Percentiles rank a stretch among this genome's conserved stretches.
Conservation (phyloP, 1,140 invertebrate genomes). For the Sitobion miscanthi region DNA sequence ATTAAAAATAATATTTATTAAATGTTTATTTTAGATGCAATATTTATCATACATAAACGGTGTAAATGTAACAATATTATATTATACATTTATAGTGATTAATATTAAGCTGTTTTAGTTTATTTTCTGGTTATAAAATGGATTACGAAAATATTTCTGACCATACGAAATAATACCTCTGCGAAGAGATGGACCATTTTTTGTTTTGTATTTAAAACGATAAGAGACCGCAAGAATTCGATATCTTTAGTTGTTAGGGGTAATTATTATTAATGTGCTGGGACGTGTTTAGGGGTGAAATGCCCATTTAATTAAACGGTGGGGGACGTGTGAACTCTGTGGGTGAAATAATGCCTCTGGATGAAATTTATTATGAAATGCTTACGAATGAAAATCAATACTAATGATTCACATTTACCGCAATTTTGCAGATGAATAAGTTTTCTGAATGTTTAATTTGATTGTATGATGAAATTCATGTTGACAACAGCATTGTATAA, state of each 20-base stretch:
- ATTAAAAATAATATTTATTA: background rate
- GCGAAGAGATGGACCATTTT: background rate
- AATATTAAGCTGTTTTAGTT: background rate
- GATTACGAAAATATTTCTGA: background rate
- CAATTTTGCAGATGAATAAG: constrained; percentile 31
- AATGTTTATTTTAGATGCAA: background rate
- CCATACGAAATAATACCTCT: background rate
- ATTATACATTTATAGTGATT: background rate
- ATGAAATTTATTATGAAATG: constrained; percentile 55
- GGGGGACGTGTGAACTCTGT: constrained; percentile 38
- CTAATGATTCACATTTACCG: constrained; percentile 43
- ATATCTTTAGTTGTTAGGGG: background rate
- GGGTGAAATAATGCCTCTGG: constrained; percentile 45
- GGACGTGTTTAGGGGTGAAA: constrained; percentile 45
- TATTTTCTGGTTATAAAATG: background rate
- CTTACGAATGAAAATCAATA: constrained; percentile 53
- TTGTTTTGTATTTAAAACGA: background rate
- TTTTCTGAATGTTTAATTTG: constrained; percentile 43
- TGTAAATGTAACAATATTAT: background rate
- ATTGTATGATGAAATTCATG: constrained; percentile 23
- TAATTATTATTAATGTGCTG: constrained; percentile 50
- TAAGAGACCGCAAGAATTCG: background rate
- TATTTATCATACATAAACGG: background rate
- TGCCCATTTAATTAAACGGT: constrained; percentile 49
- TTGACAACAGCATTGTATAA: background rate